Conservation (phyloP, 2,113 vertebrate genomes). For the Alexandromys fortis region DNA sequence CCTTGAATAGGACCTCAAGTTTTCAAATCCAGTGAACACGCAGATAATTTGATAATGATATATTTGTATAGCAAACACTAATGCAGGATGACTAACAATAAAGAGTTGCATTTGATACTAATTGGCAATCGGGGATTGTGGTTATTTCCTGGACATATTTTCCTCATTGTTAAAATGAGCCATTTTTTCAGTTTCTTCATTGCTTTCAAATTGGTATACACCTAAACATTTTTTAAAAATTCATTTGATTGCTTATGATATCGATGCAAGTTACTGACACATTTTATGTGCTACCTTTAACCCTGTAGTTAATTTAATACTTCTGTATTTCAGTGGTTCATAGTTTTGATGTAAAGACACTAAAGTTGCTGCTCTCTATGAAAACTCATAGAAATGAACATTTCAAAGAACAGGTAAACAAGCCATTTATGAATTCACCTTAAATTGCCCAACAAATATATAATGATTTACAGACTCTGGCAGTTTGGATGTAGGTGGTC, state of each 20-base stretch:
- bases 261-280: neutral
- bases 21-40: neutral
- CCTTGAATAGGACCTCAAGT: neutral
- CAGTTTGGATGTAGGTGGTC: neutral
- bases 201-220: neutral
- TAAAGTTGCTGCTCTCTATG: constrained; percentile 12
- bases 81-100: neutral
- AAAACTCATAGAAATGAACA: neutral
- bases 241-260: neutral
- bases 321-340: neutral
- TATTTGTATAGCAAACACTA: neutral
- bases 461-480: neutral
- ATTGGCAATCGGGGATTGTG: no score
- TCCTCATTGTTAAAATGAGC: neutral
- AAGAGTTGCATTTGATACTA: neutral
- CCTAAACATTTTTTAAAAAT: neutral
- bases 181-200: neutral
- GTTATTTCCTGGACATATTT: neutral
- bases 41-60: neutral
- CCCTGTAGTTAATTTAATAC: neutral
- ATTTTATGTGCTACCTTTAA: neutral
- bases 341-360: neutral
- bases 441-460: neutral
- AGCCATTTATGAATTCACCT: neutral
- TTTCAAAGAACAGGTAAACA: neutral